Evolutionary conservation across 1,140 invertebrate species (phyloP), one percentile per base, ranked within the genome.

Genomic region (Trinorchestia longiramus): DNA sequence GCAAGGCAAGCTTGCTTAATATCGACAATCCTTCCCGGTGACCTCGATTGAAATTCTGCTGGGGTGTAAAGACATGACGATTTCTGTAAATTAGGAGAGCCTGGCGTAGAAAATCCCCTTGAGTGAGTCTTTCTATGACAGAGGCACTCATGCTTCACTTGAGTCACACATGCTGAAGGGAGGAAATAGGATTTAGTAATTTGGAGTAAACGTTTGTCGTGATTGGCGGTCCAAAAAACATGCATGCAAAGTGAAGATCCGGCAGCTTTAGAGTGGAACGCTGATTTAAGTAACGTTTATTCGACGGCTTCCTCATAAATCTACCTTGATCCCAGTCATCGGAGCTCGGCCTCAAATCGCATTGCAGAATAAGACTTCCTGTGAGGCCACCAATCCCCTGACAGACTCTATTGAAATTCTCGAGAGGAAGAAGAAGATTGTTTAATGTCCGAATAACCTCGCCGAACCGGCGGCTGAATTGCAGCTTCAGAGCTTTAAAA

Each of bases 321-420:
- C 62, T 36, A 23, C 3, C 28, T 77, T 77, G 62, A 77, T 77
- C 62, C 62, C 8, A 28, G 62, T 77, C 62, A 77, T 77, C 62
- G 11, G 62, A 36, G 62, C 62, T 77, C 62, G 62, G 62, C 1
- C 62, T 77, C 62, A 23, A 11, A 11, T 77, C 62, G 62, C 62
- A 77, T 11, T 11, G 62, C 62, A 77, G 11, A 77, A 36, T 77
- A 77, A 77, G 62, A 77, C 62, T 77, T 77, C 62, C 11, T 77
- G 15, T 36, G 47, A 19, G 15, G 62, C 62, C 62, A 77, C 62
- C 62, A 77, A 77, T 77, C 62, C 62, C 36, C 28, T 11, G 62
- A 36, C 62, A 23, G 62, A 77, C 88, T 87, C 87, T 42, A 90
- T 90, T 90, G 88, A 90, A 90, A 90, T 90, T 90, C 88, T 90